A percentile compares a stretch with the other conserved stretches of the same genome.
Evolutionary conservation across 2,797 vertebrate genomes (phyloP).

Genomic region (Sardinella longiceps): DNA sequence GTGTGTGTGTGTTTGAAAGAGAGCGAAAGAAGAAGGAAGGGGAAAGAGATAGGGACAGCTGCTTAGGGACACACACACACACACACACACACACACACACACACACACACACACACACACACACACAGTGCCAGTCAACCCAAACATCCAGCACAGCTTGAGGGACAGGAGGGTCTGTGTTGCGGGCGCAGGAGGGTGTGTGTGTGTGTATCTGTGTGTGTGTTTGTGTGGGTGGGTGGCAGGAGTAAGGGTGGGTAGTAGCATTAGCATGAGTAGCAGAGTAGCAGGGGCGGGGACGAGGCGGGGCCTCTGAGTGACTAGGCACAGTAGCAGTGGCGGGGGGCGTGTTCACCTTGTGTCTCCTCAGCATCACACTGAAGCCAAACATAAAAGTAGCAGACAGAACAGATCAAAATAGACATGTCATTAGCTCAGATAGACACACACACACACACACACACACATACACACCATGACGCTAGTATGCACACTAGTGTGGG

Average conservation of each 20-base stretch:
- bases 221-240: no score
- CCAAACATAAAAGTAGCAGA: background rate
- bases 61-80: slow-evolving; percentile 26
- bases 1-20: slow-evolving; percentile 24
- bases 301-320: no score
- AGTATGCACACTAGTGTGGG: background rate
- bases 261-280: no score
- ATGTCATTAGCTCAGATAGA: background rate
- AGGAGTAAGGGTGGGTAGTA: no score
- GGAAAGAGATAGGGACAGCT: background rate
- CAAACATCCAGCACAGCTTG: background rate
- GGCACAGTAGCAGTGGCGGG: no score
- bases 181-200: background rate
- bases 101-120: slow-evolving; percentile 19
- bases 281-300: no score
- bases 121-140: background rate
- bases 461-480: background rate
- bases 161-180: background rate
- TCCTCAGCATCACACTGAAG: background rate
- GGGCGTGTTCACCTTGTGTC: background rate
- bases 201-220: no score
- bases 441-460: background rate
- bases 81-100: slow-evolving; percentile 38
- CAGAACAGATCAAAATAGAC: background rate
- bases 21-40: slow-evolving; percentile 29